These are phyloP conservation scores for Euphysa ruthae DNA, from an alignment of 30 jellyfish, hydroid and myxozoan species.

Conservation along the genomic window DNA sequence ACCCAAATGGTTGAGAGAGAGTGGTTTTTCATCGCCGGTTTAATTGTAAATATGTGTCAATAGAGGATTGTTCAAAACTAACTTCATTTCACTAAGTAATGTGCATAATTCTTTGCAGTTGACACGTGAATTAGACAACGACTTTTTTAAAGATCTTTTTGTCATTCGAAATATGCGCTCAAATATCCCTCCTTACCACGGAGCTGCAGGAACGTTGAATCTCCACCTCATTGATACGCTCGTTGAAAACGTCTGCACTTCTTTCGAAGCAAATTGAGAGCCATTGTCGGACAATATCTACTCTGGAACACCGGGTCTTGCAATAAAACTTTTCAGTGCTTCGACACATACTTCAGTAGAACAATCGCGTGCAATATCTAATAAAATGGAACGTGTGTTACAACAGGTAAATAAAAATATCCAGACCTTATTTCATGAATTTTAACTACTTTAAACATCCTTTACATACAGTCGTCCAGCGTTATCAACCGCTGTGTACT, in stretches of 20 bases:
- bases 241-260: not conserved
- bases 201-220: conserved; percentile 25
- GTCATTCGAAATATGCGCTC: conserved; percentile 11
- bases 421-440: conserved; percentile 10
- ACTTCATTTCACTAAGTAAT: no score
- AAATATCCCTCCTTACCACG: conserved; percentile 40
- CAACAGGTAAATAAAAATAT: conserved; percentile 35
- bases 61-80: no score
- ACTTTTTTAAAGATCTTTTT: no score
- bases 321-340: conserved; percentile 18
- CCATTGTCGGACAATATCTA: conserved; percentile 21
- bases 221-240: conserved; percentile 9
- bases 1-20: no score
- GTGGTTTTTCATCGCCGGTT: no score
- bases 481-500: conserved; percentile 35
- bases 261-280: not conserved
- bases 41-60: no score
- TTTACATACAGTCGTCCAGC: conserved; percentile 21
- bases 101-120: no score
- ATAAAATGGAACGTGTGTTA: conserved; percentile 20
- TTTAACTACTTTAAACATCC: not conserved
- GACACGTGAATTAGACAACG: no score
- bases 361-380: conserved; percentile 17
- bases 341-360: conserved; percentile 3
- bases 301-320: conserved; percentile 20